Evolutionary conservation across 2,797 vertebrate genomes (phyloP).

Genomic region (Bryconaethiops microstoma): DNA sequence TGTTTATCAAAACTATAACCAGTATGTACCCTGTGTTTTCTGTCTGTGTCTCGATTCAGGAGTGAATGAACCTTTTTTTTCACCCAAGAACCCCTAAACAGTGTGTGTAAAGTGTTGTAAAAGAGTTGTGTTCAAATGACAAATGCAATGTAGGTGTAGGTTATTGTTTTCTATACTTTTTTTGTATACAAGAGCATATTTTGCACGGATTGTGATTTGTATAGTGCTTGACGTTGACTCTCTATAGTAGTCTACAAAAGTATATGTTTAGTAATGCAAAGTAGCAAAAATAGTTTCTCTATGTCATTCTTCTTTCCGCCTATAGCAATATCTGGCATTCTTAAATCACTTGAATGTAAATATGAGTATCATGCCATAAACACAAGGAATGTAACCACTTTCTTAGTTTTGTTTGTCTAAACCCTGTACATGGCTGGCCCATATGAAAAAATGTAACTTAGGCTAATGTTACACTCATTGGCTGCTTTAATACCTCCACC

Average conservation of each 20-base stretch:
- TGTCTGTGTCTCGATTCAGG: not conserved
- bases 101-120: constrained; percentile 29
- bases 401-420: not conserved
- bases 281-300: constrained; percentile 16
- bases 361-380: constrained; percentile 38
- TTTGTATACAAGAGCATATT: constrained; percentile 81
- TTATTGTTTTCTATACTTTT: constrained; percentile 4
- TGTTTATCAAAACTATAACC: not conserved
- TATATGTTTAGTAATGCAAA: constrained; percentile 19
- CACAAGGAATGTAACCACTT: constrained; percentile 46
- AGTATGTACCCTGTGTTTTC: not conserved
- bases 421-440: not conserved
- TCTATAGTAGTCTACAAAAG: constrained; percentile 14
- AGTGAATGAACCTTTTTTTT: not conserved
- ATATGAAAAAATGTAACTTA: not conserved
- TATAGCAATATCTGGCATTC: constrained; percentile 37
- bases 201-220: constrained; percentile 75
- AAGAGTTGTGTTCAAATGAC: constrained; percentile 18
- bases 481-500: not conserved
- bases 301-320: not conserved
- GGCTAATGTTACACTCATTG: not conserved
- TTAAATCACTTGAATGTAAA: constrained; percentile 47
- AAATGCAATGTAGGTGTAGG: constrained; percentile 13
- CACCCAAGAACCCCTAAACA: not conserved
- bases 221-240: constrained; percentile 56